These are phyloP conservation scores for Alosa sapidissima DNA, from an alignment of 2,797 vertebrate species.

Conservation along the genomic window DNA sequence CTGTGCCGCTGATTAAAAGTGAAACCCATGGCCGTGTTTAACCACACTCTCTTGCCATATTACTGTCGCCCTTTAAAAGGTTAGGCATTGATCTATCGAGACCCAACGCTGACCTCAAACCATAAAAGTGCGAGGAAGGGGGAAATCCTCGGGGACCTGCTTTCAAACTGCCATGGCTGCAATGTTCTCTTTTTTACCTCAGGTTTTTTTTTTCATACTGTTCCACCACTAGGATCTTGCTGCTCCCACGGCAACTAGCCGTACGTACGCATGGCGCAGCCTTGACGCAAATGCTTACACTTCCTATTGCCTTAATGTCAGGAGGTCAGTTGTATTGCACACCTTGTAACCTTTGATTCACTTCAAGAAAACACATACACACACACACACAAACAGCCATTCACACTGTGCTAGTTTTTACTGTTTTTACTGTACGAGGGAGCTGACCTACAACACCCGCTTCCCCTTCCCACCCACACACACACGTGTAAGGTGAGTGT, in stretches of 20 bases:
- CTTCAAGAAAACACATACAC: not conserved
- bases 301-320: not conserved
- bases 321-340: not conserved
- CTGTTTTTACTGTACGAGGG: not conserved
- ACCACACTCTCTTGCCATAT: conserved; percentile 65
- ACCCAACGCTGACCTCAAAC: conserved; percentile 58
- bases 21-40: conserved; percentile 68
- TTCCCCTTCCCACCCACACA: too few relatives aligned
- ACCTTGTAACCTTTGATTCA: not conserved
- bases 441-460: too few relatives aligned
- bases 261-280: too few relatives aligned
- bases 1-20: conserved; percentile 66
- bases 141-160: not conserved
- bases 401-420: not conserved
- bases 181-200: not conserved
- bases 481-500: not conserved
- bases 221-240: not conserved
- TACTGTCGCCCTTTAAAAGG: conserved; percentile 67
- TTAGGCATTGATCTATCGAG: conserved; percentile 64
- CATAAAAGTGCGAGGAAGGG: conserved; percentile 46
- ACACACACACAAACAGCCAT: not conserved
- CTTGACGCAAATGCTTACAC: not conserved
- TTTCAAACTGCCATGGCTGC: conserved; percentile 1
- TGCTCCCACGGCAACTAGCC: not conserved
- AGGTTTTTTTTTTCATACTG: not conserved